Percentiles rank a stretch among this genome's conserved stretches.
These are phyloP conservation scores for Torymus texanus DNA, from an alignment of 2,888 invertebrate genomes.

Conservation along the genomic window DNA sequence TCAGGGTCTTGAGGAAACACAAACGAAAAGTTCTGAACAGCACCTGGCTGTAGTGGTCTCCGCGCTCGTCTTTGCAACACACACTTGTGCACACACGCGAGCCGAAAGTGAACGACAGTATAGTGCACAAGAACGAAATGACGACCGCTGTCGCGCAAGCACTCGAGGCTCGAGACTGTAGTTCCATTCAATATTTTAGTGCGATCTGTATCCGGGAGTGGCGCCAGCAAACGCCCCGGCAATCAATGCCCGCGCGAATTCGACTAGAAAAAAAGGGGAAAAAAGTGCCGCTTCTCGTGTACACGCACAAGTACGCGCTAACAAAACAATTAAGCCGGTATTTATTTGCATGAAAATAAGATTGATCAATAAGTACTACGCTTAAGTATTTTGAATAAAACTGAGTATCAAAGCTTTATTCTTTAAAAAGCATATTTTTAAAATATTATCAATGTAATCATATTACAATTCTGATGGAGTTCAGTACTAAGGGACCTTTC, in stretches of 20 bases:
- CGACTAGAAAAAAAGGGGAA: neutral
- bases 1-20: neutral
- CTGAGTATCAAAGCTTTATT: too few species aligned
- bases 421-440: too few species aligned
- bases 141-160: constrained; percentile 9
- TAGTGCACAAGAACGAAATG: neutral
- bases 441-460: too few species aligned
- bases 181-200: constrained; percentile 53
- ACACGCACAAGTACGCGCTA: too few species aligned
- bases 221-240: neutral
- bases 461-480: too few species aligned
- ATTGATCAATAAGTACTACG: too few species aligned
- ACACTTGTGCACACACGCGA: constrained; percentile 1
- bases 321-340: too few species aligned
- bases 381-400: too few species aligned
- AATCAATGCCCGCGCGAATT: constrained; percentile 29
- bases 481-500: too few species aligned
- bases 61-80: constrained; percentile 6
- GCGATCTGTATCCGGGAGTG: neutral
- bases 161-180: too few species aligned
- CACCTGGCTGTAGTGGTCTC: constrained; percentile 2
- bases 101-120: neutral
- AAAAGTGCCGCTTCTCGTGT: neutral
- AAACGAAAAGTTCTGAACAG: neutral
- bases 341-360: too few species aligned